Conservation (phyloP, 1,140 invertebrate species). For the Macrotrachela quadricornifera region DNA sequence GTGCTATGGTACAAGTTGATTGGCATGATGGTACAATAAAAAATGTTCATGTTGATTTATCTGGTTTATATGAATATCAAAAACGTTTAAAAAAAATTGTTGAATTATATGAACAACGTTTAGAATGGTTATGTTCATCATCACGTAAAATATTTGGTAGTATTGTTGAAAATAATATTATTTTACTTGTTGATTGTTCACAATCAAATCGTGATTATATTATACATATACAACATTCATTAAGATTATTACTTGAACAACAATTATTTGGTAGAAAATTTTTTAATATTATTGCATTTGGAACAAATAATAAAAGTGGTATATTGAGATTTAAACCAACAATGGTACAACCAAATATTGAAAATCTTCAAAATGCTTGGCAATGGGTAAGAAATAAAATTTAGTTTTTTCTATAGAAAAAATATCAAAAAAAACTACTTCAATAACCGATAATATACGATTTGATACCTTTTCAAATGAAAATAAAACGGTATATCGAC, state of each 20-base stretch:
- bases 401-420: too few species aligned
- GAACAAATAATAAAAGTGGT: constrained; percentile 10
- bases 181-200: constrained; percentile 28
- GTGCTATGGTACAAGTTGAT: constrained; percentile 26
- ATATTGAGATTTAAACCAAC: constrained; percentile 23
- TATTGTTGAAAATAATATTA: constrained; percentile 26
- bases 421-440: too few species aligned
- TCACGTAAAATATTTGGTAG: constrained; percentile 28
- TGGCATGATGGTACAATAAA: constrained; percentile 30
- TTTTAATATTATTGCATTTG: constrained; percentile 31
- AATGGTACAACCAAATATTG: constrained; percentile 23
- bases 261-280: constrained; percentile 28
- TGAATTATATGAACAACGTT: constrained; percentile 23
- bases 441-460: too few species aligned
- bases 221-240: constrained; percentile 29
- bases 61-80: constrained; percentile 30
- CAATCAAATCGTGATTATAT: constrained; percentile 27
- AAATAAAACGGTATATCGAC: too few species aligned
- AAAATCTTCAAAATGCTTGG: constrained; percentile 28
- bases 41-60: constrained; percentile 30
- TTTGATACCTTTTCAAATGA: too few species aligned
- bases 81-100: constrained; percentile 25
- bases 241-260: constrained; percentile 28
- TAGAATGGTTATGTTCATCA: constrained; percentile 26
- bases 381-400: constrained; percentile 14